Evolutionary conservation across 2,113 vertebrate species (phyloP).

Genomic region (Lycaon pictus): DNA sequence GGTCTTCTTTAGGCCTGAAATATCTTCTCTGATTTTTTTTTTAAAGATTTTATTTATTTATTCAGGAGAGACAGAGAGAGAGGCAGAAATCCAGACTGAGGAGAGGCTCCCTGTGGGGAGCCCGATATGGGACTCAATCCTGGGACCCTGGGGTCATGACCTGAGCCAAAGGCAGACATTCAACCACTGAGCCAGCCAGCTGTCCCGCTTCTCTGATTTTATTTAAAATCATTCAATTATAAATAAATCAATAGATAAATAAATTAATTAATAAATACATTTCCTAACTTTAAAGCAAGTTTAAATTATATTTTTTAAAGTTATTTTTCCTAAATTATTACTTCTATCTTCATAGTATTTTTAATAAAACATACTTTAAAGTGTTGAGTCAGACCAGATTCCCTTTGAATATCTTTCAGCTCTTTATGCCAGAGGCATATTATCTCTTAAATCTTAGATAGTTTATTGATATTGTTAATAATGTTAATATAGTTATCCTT

Average conservation of each 20-base stretch:
- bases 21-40: background rate
- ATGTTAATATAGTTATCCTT: background rate
- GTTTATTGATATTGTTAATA: slow-evolving; percentile 10
- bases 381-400: background rate
- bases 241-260: no score
- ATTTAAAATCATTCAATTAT: background rate
- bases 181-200: no score
- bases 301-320: background rate
- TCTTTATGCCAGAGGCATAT: background rate
- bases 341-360: background rate
- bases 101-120: no score
- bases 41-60: no score
- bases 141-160: no score
- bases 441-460: background rate
- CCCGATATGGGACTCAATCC: no score
- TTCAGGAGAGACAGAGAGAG: no score
- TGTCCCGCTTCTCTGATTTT: background rate
- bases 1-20: background rate
- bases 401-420: background rate
- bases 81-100: no score
- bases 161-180: no score
- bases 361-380: background rate
- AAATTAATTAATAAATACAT: no score
- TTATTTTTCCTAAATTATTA: background rate
- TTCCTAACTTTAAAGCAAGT: background rate